These are phyloP conservation scores for Melinaea menophilus DNA, from an alignment of 2,888 invertebrate species.

Conservation along the genomic window DNA sequence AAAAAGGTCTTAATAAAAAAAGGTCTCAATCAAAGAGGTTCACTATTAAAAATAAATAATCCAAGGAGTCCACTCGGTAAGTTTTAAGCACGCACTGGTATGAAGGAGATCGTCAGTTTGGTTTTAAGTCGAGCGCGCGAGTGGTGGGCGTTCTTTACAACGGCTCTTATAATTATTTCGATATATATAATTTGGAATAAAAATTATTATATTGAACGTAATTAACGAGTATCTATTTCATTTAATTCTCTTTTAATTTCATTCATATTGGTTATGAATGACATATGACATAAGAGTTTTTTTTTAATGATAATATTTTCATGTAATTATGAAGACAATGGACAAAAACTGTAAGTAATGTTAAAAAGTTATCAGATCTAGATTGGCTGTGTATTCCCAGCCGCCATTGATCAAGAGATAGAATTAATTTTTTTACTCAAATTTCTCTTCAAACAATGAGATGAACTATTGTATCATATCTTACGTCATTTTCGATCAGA, in stretches of 20 bases:
- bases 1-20: too few species aligned
- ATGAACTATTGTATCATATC: constrained; percentile 13
- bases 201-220: background rate
- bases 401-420: constrained; percentile 1
- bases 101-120: background rate
- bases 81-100: constrained; percentile 1
- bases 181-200: background rate
- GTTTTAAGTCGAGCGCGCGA: background rate
- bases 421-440: background rate
- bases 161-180: background rate
- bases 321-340: constrained; percentile 1
- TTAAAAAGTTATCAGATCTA: background rate
- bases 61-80: constrained; percentile 1
- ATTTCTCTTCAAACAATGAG: constrained; percentile 12
- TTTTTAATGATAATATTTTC: background rate
- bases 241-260: too few species aligned
- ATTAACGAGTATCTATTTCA: too few species aligned
- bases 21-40: background rate
- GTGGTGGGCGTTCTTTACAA: background rate
- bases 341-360: background rate
- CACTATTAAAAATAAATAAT: background rate
- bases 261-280: too few species aligned
- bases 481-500: background rate
- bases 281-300: too few species aligned
- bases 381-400: background rate